Evolutionary conservation across 2,113 vertebrate genomes (phyloP).

Genomic region (Mastomys natalensis): DNA sequence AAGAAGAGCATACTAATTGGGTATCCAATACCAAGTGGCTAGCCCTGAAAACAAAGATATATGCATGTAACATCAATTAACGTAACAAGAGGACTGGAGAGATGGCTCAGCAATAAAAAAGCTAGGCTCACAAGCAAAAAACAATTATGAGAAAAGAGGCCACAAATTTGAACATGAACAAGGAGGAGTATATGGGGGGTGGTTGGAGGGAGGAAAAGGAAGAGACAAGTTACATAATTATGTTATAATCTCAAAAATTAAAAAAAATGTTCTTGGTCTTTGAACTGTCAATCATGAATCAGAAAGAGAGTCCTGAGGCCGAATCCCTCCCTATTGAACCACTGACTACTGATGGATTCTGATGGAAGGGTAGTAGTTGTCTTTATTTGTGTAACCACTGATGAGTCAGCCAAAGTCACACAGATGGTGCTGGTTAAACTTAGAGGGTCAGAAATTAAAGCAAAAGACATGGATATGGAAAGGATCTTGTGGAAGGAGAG

Average conservation of each 20-base stretch:
- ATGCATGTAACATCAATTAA: background rate
- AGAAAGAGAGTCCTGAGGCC: background rate
- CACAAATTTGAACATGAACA: background rate
- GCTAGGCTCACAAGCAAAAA: background rate
- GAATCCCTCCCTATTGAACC: too few relatives aligned
- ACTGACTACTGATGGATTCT: background rate
- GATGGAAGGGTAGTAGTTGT: too few relatives aligned
- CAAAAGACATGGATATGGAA: background rate
- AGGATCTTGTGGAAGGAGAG: too few relatives aligned
- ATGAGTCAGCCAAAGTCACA: background rate
- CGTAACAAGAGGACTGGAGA: background rate
- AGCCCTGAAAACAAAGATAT: background rate
- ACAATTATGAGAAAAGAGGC: background rate
- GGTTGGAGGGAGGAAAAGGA: background rate
- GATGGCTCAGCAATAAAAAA: background rate
- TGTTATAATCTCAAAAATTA: background rate
- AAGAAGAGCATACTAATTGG: background rate
- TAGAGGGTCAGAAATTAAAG: background rate
- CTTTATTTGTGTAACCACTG: background rate
- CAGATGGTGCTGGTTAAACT: background rate
- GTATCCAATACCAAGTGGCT: background rate
- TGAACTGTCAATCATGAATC: background rate
- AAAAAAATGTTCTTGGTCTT: background rate
- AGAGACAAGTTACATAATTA: background rate
- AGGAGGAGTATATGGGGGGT: background rate